Conservation (phyloP, 1,140 invertebrate species). For the Trachymyrmex septentrionalis region DNA sequence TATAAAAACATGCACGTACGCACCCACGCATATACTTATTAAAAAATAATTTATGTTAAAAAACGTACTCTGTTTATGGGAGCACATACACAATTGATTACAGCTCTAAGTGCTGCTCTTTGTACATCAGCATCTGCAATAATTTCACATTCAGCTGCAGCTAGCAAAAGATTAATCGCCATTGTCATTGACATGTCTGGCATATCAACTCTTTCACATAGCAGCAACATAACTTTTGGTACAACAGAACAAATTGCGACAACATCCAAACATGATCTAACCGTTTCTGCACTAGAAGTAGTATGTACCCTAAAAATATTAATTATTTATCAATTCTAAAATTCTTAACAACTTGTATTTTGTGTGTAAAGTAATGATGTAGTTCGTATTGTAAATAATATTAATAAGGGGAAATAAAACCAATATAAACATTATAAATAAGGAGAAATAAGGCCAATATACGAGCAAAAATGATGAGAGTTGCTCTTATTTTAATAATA, state of each 20-base stretch:
- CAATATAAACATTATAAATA: too few relatives aligned
- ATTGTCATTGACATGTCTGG: slow-evolving; percentile 91
- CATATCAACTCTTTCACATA: slow-evolving; percentile 93
- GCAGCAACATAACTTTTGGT: slow-evolving; percentile 93
- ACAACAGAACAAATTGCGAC: slow-evolving; percentile 96
- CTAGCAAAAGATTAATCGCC: slow-evolving; percentile 92
- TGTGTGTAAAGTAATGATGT: not conserved
- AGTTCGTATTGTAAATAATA: too few relatives aligned
- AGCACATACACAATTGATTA: slow-evolving; percentile 97
- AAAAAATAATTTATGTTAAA: not conserved
- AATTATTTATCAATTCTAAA: slow-evolving; percentile 52
- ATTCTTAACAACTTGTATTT: not conserved
- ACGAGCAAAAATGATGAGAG: too few relatives aligned
- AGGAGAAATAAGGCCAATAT: too few relatives aligned
- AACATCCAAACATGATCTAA: slow-evolving; percentile 95
- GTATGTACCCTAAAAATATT: slow-evolving; percentile 78
- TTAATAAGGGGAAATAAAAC: too few relatives aligned
- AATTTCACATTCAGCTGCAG: slow-evolving; percentile 96
- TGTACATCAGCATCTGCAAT: slow-evolving; percentile 96
- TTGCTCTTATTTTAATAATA: too few relatives aligned
- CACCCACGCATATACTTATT: not conserved
- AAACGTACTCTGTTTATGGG: slow-evolving; percentile 92
- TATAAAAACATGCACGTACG: too few relatives aligned
- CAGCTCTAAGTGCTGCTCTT: slow-evolving; percentile 94
- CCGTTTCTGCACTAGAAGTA: slow-evolving; percentile 92